A percentile compares a stretch with the other conserved stretches of the same genome.
Evolutionary conservation across 2,113 vertebrate genomes (phyloP).

Genomic region (Pampusana beccarii): DNA sequence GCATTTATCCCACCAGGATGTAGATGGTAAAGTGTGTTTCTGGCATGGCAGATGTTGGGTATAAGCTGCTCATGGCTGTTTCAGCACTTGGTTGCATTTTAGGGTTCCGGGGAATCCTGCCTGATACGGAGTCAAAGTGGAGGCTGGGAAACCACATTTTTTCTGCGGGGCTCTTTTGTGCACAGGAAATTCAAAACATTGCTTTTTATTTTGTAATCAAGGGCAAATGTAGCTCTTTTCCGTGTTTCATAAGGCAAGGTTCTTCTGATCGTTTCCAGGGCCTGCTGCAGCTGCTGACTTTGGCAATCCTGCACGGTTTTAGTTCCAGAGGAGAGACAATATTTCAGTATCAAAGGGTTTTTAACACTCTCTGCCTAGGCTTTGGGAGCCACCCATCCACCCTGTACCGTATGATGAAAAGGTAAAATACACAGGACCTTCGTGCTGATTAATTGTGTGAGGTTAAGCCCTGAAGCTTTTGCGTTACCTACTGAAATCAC

Average conservation of each 20-base stretch:
- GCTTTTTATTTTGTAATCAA: background rate
- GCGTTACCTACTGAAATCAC: background rate
- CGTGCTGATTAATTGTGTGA: background rate
- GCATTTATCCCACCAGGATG: background rate
- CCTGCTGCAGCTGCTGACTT: background rate
- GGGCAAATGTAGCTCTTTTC: background rate
- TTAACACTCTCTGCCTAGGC: background rate
- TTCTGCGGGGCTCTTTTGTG: background rate
- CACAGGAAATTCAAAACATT: background rate
- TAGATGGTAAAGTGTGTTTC: background rate
- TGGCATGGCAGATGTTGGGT: fast-evolving
- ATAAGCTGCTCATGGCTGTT: fast-evolving
- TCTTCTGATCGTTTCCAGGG: background rate
- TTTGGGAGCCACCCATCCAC: background rate
- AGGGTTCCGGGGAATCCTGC: background rate
- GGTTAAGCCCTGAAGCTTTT: constrained; percentile 19
- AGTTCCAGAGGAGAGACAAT: background rate
- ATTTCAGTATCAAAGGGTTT: background rate
- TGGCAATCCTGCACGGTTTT: background rate
- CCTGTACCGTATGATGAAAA: background rate
- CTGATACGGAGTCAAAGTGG: background rate
- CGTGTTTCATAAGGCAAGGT: background rate
- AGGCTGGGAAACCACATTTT: background rate
- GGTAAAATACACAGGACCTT: background rate
- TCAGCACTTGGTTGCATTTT: background rate